Evolutionary conservation across 1,140 invertebrate genomes (phyloP).

Genomic region (Apocrypta bakeri): DNA sequence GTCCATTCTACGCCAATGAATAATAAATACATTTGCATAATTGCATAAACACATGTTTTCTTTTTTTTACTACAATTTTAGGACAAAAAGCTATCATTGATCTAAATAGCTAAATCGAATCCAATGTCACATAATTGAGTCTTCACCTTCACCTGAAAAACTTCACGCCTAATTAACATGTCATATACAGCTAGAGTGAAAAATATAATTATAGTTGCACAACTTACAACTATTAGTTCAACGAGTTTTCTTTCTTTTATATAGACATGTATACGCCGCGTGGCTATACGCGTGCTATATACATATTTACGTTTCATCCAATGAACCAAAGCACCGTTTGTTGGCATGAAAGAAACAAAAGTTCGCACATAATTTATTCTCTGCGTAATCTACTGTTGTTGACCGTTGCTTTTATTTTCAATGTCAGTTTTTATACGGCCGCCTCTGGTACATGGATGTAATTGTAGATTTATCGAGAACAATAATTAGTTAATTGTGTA

Average conservation of each 20-base stretch:
- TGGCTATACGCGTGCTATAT: no score
- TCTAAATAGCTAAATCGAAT: constrained; percentile 17
- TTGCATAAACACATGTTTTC: background rate
- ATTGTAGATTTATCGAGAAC: no score
- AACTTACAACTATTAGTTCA: constrained; percentile 6
- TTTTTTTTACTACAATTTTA: constrained; percentile 16
- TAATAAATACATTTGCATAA: background rate
- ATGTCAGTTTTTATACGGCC: no score
- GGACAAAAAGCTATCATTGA: constrained; percentile 28
- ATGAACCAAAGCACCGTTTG: background rate
- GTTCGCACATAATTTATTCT: background rate
- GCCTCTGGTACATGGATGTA: no score
- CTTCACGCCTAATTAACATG: constrained; percentile 25
- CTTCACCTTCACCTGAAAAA: constrained; percentile 38
- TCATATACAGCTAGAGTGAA: background rate
- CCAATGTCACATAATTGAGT: constrained; percentile 18
- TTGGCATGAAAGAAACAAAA: background rate
- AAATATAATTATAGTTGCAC: constrained; percentile 10
- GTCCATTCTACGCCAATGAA: background rate
- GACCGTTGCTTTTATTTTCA: no score
- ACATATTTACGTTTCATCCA: constrained; percentile 6
- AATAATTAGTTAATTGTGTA: no score
- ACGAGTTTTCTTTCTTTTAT: background rate
- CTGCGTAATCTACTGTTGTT: no score
- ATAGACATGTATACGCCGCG: background rate